Evolutionary conservation across 2,888 invertebrate species (phyloP).

Genomic region (Parapristionchus giblindavisi): DNA sequence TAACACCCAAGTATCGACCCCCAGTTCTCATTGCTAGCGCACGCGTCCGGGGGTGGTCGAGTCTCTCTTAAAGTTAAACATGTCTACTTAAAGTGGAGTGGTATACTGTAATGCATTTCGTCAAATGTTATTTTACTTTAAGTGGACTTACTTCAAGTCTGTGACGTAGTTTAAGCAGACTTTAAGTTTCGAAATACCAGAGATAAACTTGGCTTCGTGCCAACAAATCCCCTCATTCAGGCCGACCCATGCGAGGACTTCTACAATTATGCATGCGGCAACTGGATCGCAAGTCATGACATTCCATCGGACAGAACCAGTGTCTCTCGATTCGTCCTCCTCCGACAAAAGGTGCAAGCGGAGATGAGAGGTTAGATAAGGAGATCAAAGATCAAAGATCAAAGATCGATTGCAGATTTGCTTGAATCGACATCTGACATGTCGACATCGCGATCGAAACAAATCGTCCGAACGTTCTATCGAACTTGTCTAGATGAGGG

Average conservation of each 20-base stretch:
- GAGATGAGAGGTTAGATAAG: constrained; percentile 55
- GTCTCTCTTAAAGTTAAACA: no score
- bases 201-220: no score
- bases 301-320: constrained; percentile 63
- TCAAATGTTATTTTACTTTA: neutral
- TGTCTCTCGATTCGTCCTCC: constrained; percentile 64
- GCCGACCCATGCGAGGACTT: constrained; percentile 56
- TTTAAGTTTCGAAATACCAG: no score
- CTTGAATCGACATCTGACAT: constrained; percentile 56
- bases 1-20: no score
- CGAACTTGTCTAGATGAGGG: constrained; percentile 62
- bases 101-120: no score
- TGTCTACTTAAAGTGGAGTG: no score
- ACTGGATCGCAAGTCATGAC: constrained; percentile 59
- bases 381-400: neutral
- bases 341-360: constrained; percentile 64
- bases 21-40: no score
- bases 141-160: neutral
- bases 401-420: constrained; percentile 48
- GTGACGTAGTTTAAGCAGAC: no score
- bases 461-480: constrained; percentile 46
- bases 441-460: constrained; percentile 59
- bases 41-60: no score
- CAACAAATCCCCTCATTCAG: constrained; percentile 37
- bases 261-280: constrained; percentile 60